Conservation (phyloP, 2,888 invertebrate genomes). For the Coenonympha glycerion region DNA sequence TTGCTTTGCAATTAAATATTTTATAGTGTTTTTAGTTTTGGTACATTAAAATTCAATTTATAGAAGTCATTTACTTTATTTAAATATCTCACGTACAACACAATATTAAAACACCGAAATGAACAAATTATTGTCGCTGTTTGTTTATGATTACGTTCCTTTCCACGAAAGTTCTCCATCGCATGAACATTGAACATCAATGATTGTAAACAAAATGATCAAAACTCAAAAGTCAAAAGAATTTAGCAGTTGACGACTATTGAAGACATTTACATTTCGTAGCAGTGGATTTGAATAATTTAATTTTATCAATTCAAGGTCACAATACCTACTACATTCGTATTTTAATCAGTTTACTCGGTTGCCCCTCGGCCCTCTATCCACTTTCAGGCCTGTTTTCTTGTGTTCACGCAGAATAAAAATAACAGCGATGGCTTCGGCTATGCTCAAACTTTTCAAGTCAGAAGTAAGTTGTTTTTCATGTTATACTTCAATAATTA, state of each 20-base stretch:
- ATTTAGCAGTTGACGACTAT: constrained; percentile 32
- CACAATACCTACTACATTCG: constrained; percentile 47
- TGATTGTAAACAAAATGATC: background rate
- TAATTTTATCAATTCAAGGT: constrained; percentile 71
- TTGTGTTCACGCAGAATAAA: constrained; percentile 25
- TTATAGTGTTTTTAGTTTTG: no score
- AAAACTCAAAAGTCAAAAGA: no score
- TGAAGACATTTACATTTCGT: constrained; percentile 10
- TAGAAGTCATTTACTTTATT: background rate
- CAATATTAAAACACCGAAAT: no score
- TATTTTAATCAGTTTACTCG: constrained; percentile 63
- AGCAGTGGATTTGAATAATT: constrained; percentile 41
- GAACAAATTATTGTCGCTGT: no score
- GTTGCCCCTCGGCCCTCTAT: constrained; percentile 22
- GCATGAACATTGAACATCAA: no score
- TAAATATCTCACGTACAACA: background rate
- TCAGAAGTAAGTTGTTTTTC: constrained; percentile 58
- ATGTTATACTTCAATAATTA: background rate
- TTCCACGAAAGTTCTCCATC: background rate
- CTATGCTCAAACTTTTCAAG: constrained; percentile 64
- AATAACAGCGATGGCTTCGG: constrained; percentile 50
- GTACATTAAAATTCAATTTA: no score
- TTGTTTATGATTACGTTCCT: background rate
- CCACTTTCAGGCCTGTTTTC: background rate
- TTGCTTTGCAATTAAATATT: no score